A percentile compares a stretch with the other conserved stretches of the same genome.
Conservation (phyloP, 2,888 invertebrate species). For the Tridacna gigas region DNA sequence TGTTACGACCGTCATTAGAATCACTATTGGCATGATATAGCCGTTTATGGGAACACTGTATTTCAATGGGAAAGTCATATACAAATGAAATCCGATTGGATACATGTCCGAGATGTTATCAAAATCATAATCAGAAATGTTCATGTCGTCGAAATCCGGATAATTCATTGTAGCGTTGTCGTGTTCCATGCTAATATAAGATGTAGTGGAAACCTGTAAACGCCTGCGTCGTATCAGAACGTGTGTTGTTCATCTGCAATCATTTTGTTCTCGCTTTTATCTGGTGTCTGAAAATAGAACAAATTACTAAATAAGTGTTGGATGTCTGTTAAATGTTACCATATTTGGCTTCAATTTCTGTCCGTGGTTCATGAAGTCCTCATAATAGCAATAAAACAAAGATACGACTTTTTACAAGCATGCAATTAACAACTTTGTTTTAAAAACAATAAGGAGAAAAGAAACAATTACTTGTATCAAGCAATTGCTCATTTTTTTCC, state of each 20-base stretch:
- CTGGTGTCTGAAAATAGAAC: conserved; percentile 16
- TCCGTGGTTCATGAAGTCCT: no score
- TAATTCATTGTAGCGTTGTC: conserved; percentile 16
- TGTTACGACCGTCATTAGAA: conserved; percentile 94
- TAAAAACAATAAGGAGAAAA: no score
- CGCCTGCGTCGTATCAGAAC: background rate
- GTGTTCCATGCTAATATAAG: background rate
- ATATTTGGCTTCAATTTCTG: no score
- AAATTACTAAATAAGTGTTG: no score
- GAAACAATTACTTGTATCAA: no score
- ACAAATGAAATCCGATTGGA: conserved; percentile 32
- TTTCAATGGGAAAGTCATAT: conserved; percentile 58
- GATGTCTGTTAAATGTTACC: no score
- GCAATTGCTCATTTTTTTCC: no score
- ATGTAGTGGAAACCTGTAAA: background rate
- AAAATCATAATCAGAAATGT: conserved; percentile 6
- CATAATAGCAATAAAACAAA: no score
- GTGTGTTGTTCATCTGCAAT: background rate
- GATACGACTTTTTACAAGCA: no score
- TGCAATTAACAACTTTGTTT: no score
- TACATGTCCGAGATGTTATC: background rate
- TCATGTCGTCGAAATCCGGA: conserved; percentile 13
- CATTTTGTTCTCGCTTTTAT: conserved; percentile 13
- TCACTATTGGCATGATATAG: conserved; percentile 92
- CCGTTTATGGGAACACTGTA: conserved; percentile 88